Evolutionary conservation across 2,113 vertebrate species (phyloP).

Genomic region (Myrmophylax atrothorax): DNA sequence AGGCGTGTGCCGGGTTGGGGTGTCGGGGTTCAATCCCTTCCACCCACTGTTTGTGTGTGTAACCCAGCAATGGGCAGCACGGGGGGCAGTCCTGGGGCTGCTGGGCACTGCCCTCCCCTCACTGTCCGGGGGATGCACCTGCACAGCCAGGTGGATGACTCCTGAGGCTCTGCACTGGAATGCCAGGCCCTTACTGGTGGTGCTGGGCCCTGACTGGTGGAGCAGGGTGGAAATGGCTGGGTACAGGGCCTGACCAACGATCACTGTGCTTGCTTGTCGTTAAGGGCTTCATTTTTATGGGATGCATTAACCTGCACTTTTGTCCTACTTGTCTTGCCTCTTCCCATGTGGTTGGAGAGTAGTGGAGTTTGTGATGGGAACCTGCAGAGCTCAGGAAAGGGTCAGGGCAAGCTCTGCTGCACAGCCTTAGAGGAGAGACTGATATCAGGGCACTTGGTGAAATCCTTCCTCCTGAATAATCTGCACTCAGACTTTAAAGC

Average conservation of each 20-base stretch:
- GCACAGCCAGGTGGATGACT: background rate
- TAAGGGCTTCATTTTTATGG: background rate
- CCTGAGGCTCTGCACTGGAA: background rate
- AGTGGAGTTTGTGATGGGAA: background rate
- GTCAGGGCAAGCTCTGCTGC: background rate
- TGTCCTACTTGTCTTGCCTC: background rate
- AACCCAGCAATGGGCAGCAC: rapidly evolving
- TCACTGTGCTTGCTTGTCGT: background rate
- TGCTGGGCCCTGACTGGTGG: background rate
- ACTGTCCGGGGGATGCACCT: rapidly evolving
- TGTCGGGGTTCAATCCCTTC: rapidly evolving
- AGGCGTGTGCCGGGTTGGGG: rapidly evolving
- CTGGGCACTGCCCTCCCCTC: rapidly evolving
- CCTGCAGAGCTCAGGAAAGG: background rate
- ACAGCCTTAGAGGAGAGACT: rapidly evolving
- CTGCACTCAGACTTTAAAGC: background rate
- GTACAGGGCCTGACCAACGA: rapidly evolving
- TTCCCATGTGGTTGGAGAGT: background rate
- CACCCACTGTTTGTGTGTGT: background rate
- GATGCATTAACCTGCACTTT: rapidly evolving
- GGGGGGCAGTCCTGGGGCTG: background rate
- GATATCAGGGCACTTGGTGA: background rate
- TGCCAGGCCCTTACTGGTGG: background rate
- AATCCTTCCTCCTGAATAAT: background rate
- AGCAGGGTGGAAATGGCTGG: background rate